Base-by-base conservation (phyloP, 2,888 invertebrate species). In the Drosophila longiperda region DNA sequence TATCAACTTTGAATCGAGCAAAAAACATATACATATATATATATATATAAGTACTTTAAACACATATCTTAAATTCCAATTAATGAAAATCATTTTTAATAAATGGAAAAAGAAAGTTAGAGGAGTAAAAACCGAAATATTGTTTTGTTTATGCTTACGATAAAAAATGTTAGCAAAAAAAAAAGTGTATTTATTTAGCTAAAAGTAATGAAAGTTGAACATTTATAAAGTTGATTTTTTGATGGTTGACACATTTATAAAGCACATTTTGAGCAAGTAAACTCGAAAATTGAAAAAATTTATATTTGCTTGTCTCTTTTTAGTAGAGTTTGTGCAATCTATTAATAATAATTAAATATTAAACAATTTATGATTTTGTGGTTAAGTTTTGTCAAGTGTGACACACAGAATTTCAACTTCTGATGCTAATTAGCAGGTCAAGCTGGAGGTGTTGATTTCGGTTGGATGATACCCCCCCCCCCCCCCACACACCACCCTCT, bases 361-460 rank as follows among this genome's bases (percentile, higher is more conserved):
- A 38, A 11, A 12, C 6, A 12, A 36, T 26, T n/a, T 20, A 15
- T 20, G 32, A 33, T 52, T 52, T 20, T 52, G 52, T 15, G n/a
- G 29, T 34, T 32, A 29, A n/a, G 8, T 32, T 32, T 29, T 33
- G 26, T 11, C 7, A 74, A 68, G 7, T 78, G 62, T 77, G 59
- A 36, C 12, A 20, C 12, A 23, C 38, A 29, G 48, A 53, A 50
- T 45, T 59, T 59, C 12, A 71, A 38, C 55, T 63, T 64, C 42
- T 38, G 59, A 66, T 38, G 42, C 76, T 88, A 83, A 88, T 85
- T 82, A 85, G 83, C 83, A 73, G 80, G 83, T 86, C 88, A 88
- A 64, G 71, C 60, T 57, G 66, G 34, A 60, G 57, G 75, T 71
- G 64, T 48, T 66, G 66, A 61, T 34, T 49, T 45, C 23, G 23